phyloP scores from a whole-genome alignment of 2,888 invertebrate genomes.

The Ormia ochracea region DNA sequence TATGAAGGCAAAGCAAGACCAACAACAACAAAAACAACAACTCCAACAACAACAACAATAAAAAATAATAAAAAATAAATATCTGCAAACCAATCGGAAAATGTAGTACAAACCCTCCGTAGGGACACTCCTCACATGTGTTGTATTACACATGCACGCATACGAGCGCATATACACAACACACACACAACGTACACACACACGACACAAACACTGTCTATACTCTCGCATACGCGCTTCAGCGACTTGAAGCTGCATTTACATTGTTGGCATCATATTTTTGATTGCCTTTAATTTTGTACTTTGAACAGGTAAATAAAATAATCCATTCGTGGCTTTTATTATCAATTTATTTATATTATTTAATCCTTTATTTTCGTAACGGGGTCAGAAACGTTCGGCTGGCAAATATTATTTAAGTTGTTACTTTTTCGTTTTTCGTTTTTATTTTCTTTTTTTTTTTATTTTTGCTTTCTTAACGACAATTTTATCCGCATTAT shows the following conservation, averaged over 20 bases:
- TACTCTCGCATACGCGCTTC: neutral
- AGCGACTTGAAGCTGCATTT: neutral
- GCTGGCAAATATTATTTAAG: neutral
- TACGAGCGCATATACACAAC: neutral
- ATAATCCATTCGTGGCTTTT: neutral
- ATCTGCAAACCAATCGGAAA: conserved; percentile 60
- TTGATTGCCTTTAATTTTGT: neutral
- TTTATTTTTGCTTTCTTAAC: conserved; percentile 18
- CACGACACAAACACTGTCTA: neutral
- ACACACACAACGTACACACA: neutral
- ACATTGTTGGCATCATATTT: neutral
- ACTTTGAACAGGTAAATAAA: neutral
- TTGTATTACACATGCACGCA: neutral
- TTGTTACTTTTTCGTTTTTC: too few relatives aligned
- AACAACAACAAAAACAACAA: conserved; percentile 3
- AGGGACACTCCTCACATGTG: conserved; percentile 57
- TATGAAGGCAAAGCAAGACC: conserved; percentile 22
- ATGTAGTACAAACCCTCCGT: conserved; percentile 54
- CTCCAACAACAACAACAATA: conserved; percentile 9
- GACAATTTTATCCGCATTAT: conserved; percentile 44
- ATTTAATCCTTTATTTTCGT: neutral
- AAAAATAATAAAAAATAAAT: conserved; percentile 12
- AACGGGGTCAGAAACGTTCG: neutral
- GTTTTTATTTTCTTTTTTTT: too few relatives aligned
- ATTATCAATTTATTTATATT: neutral